Conservation (phyloP, 2,888 invertebrate species). For the Liopterus haemorrhoidalis region DNA sequence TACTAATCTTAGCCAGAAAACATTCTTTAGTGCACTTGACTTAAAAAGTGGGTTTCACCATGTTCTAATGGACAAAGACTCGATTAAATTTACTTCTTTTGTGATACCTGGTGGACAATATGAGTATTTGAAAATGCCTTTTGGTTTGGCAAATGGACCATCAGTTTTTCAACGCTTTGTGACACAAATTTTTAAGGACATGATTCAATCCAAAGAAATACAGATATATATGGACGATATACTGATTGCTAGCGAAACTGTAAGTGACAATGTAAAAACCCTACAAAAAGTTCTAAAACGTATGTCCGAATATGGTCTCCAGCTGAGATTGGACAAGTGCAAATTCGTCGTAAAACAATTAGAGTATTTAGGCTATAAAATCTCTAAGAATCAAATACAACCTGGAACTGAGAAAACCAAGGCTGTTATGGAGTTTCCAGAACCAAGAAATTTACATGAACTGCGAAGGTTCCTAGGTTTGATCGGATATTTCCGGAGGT, state of each 20-base stretch:
- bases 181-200: conserved; percentile 25
- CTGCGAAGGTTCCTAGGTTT: conserved; percentile 7
- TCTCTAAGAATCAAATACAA: background rate
- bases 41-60: background rate
- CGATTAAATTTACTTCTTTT: background rate
- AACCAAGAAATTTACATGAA: background rate
- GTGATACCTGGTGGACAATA: conserved; percentile 29
- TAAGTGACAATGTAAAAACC: conserved; percentile 34
- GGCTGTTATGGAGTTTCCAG: background rate
- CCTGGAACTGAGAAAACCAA: background rate
- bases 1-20: background rate
- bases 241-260: background rate
- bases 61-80: background rate
- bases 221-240: background rate
- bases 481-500: background rate
- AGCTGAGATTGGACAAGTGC: conserved; percentile 5
- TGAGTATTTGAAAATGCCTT: conserved; percentile 31
- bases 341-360: background rate
- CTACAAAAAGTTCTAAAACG: background rate
- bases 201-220: conserved; percentile 11
- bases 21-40: background rate
- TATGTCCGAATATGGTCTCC: background rate
- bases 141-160: conserved; percentile 33
- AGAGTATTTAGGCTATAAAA: background rate
- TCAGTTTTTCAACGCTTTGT: conserved; percentile 34